Evolutionary conservation across 1,140 invertebrate species (phyloP).

Genomic region (Lasioglossum albipes): DNA sequence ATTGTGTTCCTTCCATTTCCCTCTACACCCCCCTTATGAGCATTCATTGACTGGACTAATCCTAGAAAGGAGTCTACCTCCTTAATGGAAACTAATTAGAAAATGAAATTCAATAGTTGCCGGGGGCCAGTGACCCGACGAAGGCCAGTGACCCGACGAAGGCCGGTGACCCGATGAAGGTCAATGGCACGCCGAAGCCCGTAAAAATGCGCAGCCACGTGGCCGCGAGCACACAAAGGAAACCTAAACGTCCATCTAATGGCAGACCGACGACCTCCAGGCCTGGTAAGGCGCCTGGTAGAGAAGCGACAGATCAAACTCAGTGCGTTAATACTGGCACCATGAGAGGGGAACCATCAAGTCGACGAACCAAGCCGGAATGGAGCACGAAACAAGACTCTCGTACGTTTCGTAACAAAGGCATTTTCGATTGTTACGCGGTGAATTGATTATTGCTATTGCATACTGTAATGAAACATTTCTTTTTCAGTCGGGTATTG

Average conservation of each 20-base stretch:
- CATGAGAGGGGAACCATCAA: not conserved
- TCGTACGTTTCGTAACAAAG: too few relatives aligned
- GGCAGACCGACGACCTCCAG: too few relatives aligned
- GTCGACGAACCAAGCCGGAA: not conserved
- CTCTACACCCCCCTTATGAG: too few relatives aligned
- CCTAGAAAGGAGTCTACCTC: too few relatives aligned
- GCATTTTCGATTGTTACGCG: too few relatives aligned
- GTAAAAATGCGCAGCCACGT: not conserved
- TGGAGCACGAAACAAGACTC: not conserved
- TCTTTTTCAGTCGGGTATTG: not conserved
- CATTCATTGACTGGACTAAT: too few relatives aligned
- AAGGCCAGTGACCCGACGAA: too few relatives aligned
- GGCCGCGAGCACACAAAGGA: not conserved
- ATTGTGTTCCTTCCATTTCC: too few relatives aligned
- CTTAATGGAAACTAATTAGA: slow-evolving; percentile 4
- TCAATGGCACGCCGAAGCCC: not conserved
- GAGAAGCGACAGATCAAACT: not conserved
- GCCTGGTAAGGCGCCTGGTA: too few relatives aligned
- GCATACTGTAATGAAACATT: too few relatives aligned
- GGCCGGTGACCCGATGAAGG: not conserved
- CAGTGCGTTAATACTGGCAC: not conserved
- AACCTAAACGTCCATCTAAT: not conserved
- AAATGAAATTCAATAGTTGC: slow-evolving; percentile 31
- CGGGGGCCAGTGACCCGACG: not conserved
- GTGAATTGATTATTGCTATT: not conserved